Conservation (phyloP, 2,797 vertebrate genomes). For the Lepilemur septentrionalis region DNA sequence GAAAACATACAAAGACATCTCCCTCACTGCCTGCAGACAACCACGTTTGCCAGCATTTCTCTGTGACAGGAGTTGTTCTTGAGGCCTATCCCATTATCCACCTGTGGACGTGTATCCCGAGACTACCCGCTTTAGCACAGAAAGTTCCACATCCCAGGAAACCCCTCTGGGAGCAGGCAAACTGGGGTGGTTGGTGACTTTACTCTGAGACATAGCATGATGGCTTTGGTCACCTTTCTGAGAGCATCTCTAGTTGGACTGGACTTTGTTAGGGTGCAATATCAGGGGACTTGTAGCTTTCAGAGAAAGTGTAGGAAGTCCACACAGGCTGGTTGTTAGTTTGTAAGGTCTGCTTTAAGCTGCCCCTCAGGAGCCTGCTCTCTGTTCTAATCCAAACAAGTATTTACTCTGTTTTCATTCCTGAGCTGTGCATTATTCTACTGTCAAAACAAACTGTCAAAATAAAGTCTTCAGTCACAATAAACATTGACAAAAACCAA, state of each 20-base stretch:
- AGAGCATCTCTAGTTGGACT: not conserved
- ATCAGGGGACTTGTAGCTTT: not conserved
- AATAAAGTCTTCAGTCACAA: not conserved
- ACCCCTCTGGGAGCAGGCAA: not conserved
- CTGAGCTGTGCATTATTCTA: not conserved
- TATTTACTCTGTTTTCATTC: not conserved
- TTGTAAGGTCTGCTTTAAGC: not conserved
- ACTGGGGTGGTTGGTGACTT: not conserved
- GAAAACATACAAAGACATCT: not conserved
- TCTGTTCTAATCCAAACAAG: not conserved
- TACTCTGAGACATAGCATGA: not conserved
- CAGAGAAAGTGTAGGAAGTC: rapidly evolving
- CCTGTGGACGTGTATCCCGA: not conserved
- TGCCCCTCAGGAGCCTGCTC: not conserved
- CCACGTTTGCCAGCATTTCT: not conserved
- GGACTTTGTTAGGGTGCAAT: not conserved
- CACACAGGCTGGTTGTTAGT: too few relatives aligned
- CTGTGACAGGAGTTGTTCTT: not conserved
- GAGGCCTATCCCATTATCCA: not conserved
- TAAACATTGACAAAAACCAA: not conserved
- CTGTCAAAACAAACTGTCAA: not conserved
- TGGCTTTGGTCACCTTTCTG: not conserved
- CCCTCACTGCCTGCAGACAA: not conserved
- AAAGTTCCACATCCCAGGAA: not conserved
- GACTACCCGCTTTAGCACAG: not conserved